Conservation (phyloP, 2,888 invertebrate species). For the Polyommatus iphigenia region DNA sequence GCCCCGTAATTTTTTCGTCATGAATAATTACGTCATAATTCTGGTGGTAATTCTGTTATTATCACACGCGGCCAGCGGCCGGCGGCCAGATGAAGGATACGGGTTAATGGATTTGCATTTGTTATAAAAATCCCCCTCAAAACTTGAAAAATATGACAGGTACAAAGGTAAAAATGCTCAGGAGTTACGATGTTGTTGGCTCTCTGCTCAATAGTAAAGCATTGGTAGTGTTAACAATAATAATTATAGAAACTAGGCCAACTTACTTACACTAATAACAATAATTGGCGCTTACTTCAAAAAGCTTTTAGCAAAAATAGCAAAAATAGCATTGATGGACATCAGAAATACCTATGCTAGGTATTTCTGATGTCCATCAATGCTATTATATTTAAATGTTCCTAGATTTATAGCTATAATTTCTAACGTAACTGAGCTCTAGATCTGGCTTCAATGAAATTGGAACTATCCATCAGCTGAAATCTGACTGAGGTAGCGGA, state of each 20-base stretch:
- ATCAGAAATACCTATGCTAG: too few relatives aligned
- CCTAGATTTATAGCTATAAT: neutral
- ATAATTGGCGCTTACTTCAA: too few relatives aligned
- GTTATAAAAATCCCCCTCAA: slow-evolving; percentile 19
- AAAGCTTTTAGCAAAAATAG: too few relatives aligned
- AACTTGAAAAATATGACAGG: neutral
- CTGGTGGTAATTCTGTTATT: slow-evolving; percentile 26
- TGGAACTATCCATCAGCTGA: neutral
- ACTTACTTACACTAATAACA: too few relatives aligned
- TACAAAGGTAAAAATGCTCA: neutral
- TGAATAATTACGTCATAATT: slow-evolving; percentile 31
- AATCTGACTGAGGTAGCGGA: neutral
- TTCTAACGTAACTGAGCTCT: neutral
- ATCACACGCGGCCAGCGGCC: slow-evolving; percentile 22
- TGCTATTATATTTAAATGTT: neutral
- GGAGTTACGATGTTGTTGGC: too few relatives aligned
- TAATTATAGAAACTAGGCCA: too few relatives aligned
- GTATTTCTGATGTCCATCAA: neutral
- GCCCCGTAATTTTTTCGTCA: slow-evolving; percentile 24
- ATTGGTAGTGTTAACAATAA: too few relatives aligned
- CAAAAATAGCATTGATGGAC: too few relatives aligned
- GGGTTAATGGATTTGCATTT: slow-evolving; percentile 30
- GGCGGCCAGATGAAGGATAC: slow-evolving; percentile 15
- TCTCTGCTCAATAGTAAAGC: too few relatives aligned
- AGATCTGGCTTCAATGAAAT: neutral